A percentile compares a stretch with the other conserved stretches of the same genome.
Evolutionary conservation across 2,888 invertebrate genomes (phyloP).

Genomic region (Cactoblastis cactorum): DNA sequence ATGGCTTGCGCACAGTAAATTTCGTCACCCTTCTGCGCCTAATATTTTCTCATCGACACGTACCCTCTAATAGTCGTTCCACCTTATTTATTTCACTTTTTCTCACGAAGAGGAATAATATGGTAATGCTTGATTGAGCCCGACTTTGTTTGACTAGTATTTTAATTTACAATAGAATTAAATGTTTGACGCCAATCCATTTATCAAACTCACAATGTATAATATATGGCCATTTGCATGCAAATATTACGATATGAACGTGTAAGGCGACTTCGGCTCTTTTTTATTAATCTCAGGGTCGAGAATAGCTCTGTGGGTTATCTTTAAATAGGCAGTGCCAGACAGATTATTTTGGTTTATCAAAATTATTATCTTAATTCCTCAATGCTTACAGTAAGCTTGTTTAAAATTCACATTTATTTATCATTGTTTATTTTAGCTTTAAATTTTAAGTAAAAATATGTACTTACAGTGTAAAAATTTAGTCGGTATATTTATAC

Average conservation of each 20-base stretch:
- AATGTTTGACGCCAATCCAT: conserved; percentile 30
- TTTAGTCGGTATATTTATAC: not conserved
- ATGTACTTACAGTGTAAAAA: not conserved
- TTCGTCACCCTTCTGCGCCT: conserved; percentile 43
- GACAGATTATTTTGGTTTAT: conserved; percentile 25
- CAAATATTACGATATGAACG: conserved; percentile 41
- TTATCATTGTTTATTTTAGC: conserved; percentile 12
- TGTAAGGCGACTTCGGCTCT: conserved; percentile 33
- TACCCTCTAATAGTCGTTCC: conserved; percentile 18
- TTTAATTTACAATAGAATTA: conserved; percentile 27
- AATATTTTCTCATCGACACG: conserved; percentile 29
- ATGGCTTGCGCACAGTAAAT: conserved; percentile 51
- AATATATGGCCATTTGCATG: conserved; percentile 47
- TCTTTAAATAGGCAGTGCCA: conserved; percentile 20
- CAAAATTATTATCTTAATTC: conserved; percentile 23
- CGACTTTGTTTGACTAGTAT: conserved; percentile 18
- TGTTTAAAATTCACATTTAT: conserved; percentile 8
- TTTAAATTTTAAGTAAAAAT: not conserved
- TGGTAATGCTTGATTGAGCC: not conserved
- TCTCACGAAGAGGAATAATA: conserved; percentile 16
- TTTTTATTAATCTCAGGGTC: conserved; percentile 30
- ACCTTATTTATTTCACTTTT: conserved; percentile 20
- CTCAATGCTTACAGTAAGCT: conserved; percentile 12
- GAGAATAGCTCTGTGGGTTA: conserved; percentile 25
- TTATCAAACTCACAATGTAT: conserved; percentile 35